Evolutionary conservation across 2,113 vertebrate genomes (phyloP).

Genomic region (Electrona antarctica): DNA sequence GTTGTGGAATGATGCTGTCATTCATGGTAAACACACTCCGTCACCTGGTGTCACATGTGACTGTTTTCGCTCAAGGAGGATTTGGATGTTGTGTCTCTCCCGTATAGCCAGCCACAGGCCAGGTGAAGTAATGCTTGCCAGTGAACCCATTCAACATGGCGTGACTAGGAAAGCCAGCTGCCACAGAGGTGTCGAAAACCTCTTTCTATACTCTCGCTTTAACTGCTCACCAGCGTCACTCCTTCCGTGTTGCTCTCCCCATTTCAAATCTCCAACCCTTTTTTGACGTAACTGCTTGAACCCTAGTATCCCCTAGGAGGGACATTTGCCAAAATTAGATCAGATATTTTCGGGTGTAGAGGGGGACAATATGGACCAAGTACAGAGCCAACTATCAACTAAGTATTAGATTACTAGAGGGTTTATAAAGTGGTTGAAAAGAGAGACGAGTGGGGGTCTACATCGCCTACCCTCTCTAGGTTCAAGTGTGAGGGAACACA

Average conservation of each 20-base stretch:
- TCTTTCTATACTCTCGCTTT: conserved; percentile 36
- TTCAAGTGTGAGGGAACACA: not conserved
- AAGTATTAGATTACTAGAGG: too few species aligned
- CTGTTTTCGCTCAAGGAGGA: not conserved
- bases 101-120: conserved; percentile 63
- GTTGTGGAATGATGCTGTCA: not conserved
- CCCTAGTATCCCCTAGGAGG: too few species aligned
- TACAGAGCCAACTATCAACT: too few species aligned
- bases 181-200: conserved; percentile 67
- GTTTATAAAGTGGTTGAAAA: not conserved
- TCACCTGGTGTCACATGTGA: not conserved
- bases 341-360: too few species aligned
- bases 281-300: too few species aligned
- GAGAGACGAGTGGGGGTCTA: not conserved
- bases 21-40: not conserved
- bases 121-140: conserved; percentile 63
- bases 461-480: not conserved
- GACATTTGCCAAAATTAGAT: too few species aligned
- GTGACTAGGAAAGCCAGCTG: conserved; percentile 63
- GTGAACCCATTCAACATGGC: conserved; percentile 55
- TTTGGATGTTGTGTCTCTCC: conserved; percentile 11
- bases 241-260: conserved; percentile 36
- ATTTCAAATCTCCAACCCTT: not conserved
- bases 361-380: too few species aligned
- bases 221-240: conserved; percentile 41